Evolutionary conservation across 1,140 invertebrate species (phyloP), one percentile per base, ranked within the genome.

Genomic region (Zaprionus ornatus): DNA sequence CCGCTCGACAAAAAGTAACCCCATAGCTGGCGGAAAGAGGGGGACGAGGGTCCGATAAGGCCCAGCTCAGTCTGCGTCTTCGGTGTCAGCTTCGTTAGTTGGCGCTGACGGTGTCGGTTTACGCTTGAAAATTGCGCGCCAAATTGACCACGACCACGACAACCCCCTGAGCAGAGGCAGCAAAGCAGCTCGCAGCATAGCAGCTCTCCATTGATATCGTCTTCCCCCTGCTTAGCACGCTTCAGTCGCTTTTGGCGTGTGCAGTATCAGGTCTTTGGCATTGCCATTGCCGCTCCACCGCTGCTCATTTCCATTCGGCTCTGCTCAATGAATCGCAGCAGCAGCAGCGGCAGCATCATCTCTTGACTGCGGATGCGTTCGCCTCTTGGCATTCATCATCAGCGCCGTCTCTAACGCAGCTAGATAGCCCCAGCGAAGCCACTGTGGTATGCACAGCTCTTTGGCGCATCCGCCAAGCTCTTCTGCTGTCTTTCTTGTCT

Each of bases 161-260:
- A 54, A 59, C 3, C 40, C 48, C 32, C 72, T 0, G n/a, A 7
- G 40, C n/a, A 6, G 29, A 32, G 29, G 29, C 29, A n/a, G n/a
- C n/a, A 37, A 12, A 37, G 35, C 35, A 37, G 35, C 35, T 13
- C 35, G 27, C 27, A 27, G 27, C n/a, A 27, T 56, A 23, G 50
- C 74, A 61, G 68, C 72, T 71, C 73, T 74, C 77, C 74, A 80
- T 80, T 88, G 84, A 87, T 87, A 87, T 79, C 80, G 57, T 55
- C 70, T 72, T 71, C 84, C 84, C 77, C 66, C 77, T 67, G 84
- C 83, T 80, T 50, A 71, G 77, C 84, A 88, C 84, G 84, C 84
- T 87, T 71, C 21, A 70, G 42, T 69, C 55, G 77, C 68, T 63
- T 74, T 71, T 75, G 77, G 80, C 63, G 80, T 87, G 80, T 88